Conservation (phyloP, 2,113 vertebrate species). For the Galeopterus variegatus region DNA sequence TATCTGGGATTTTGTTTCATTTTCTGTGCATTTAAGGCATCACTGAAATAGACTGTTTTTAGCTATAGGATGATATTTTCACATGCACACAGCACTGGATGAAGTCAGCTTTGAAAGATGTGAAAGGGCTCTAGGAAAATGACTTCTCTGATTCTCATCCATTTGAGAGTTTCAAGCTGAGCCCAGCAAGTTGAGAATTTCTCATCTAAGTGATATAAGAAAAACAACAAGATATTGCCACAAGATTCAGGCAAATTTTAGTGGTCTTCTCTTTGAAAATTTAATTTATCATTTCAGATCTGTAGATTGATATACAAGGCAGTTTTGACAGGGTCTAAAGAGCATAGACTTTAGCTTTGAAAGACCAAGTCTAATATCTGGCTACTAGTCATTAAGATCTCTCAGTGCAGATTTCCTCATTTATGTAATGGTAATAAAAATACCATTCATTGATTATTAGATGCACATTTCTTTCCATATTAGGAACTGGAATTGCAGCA, state of each 20-base stretch:
- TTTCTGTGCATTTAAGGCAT: conserved; percentile 73
- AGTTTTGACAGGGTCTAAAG: neutral
- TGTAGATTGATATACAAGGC: neutral
- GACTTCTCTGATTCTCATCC: conserved; percentile 52
- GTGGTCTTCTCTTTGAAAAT: conserved; percentile 41
- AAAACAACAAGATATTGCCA: conserved; percentile 50
- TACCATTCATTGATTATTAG: neutral
- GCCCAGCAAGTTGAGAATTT: conserved; percentile 47
- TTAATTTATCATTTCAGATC: neutral
- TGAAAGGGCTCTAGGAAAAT: conserved; percentile 71
- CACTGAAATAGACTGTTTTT: conserved; percentile 69
- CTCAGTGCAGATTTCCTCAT: neutral
- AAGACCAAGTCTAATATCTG: neutral
- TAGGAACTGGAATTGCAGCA: neutral
- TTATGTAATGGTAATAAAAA: conserved; percentile 15
- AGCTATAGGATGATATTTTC: conserved; percentile 34
- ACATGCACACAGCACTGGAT: conserved; percentile 9
- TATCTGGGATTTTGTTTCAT: conserved; percentile 78
- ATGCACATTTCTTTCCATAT: neutral
- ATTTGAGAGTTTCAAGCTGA: conserved; percentile 64
- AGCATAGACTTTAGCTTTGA: neutral
- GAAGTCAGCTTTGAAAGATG: conserved; percentile 66
- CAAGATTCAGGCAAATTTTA: conserved; percentile 3
- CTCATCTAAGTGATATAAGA: conserved; percentile 50
- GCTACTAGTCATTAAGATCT: neutral